phyloP scores from a whole-genome alignment of 2,888 invertebrate species.

The Mesoligia furuncula region DNA sequence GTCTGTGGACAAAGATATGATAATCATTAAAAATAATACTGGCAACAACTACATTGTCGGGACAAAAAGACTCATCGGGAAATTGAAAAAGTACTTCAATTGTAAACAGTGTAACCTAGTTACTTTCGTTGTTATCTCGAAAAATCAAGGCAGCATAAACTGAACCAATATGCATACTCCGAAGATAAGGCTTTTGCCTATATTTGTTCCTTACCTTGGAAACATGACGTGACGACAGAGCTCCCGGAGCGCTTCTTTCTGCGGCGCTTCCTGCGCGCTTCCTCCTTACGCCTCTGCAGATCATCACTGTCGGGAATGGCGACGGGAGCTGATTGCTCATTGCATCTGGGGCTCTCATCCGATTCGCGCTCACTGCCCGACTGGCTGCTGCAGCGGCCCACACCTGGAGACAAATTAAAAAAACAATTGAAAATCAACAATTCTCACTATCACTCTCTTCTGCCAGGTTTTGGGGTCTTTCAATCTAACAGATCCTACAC shows the following conservation, averaged over 20 bases:
- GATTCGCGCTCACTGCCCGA: slow-evolving; percentile 90
- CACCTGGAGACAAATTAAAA: slow-evolving; percentile 79
- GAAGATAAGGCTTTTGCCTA: slow-evolving; percentile 41
- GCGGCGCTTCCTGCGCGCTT: slow-evolving; percentile 96
- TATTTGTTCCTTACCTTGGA: slow-evolving; percentile 92
- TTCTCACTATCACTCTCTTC: not conserved
- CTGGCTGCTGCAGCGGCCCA: slow-evolving; percentile 89
- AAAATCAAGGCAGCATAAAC: slow-evolving; percentile 26
- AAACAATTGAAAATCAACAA: slow-evolving; percentile 20
- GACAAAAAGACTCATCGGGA: not conserved
- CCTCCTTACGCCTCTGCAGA: slow-evolving; percentile 95
- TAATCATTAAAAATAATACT: not conserved
- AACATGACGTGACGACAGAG: slow-evolving; percentile 96
- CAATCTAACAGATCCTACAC: not conserved
- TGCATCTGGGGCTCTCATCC: slow-evolving; percentile 83
- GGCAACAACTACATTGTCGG: not conserved
- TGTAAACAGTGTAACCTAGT: slow-evolving; percentile 11
- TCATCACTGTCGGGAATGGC: slow-evolving; percentile 91
- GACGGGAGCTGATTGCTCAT: slow-evolving; percentile 90
- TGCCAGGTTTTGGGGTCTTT: not conserved
- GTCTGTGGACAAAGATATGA: slow-evolving; percentile 91
- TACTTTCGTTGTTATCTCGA: slow-evolving; percentile 14
- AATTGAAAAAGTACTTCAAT: slow-evolving; percentile 3
- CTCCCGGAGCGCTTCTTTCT: slow-evolving; percentile 97
- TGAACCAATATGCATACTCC: slow-evolving; percentile 37